Conservation (phyloP, 2,797 vertebrate genomes). For the Spinus olivaceus region DNA sequence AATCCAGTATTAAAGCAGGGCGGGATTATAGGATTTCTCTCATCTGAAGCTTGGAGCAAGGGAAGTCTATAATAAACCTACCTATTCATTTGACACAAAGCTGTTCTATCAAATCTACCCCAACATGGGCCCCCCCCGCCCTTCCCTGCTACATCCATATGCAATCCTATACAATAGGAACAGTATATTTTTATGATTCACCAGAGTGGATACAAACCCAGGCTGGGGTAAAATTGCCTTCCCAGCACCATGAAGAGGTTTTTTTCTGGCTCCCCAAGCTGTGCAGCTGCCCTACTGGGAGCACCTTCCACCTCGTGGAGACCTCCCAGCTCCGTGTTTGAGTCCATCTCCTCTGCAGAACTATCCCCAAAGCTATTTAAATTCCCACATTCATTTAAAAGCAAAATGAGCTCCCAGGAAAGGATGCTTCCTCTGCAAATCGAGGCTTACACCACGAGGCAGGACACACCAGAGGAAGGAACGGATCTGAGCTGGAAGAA, state of each 20-base stretch:
- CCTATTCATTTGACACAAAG: slow-evolving; percentile 74
- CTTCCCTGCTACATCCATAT: background rate
- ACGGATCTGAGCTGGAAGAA: background rate
- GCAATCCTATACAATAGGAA: background rate
- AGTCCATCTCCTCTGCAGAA: background rate
- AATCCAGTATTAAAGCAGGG: slow-evolving; percentile 81
- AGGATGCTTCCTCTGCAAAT: background rate
- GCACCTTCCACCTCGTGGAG: background rate
- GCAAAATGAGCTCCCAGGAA: background rate
- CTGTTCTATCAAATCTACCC: slow-evolving; percentile 57
- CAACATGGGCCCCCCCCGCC: background rate
- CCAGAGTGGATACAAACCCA: background rate
- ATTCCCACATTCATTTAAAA: background rate
- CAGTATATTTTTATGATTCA: background rate
- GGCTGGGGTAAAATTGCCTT: background rate
- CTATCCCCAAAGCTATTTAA: background rate
- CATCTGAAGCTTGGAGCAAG: slow-evolving; percentile 73
- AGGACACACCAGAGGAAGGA: background rate
- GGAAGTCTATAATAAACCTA: slow-evolving; percentile 69
- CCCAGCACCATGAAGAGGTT: background rate
- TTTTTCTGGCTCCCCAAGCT: background rate
- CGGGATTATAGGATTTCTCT: slow-evolving; percentile 78
- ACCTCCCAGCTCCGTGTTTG: background rate
- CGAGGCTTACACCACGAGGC: background rate
- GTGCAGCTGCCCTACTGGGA: background rate